Evolutionary conservation across 2,888 invertebrate species (phyloP).

Genomic region (Coremacera marginata): DNA sequence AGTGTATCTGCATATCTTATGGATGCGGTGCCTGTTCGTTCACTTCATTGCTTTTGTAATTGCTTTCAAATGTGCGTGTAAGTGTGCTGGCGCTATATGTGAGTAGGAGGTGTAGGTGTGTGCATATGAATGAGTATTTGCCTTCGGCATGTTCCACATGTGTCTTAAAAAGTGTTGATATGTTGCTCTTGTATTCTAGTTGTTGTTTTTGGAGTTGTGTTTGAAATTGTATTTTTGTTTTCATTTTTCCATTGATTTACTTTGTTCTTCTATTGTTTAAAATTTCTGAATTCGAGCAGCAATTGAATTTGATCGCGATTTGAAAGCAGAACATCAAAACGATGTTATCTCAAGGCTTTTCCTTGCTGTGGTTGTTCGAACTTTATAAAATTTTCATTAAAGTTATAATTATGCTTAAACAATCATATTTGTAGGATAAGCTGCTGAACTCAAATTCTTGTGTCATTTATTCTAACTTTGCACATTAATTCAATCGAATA

Average conservation of each 20-base stretch:
- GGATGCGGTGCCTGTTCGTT: slow-evolving; percentile 24
- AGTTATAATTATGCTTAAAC: too few relatives aligned
- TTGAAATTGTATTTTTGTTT: slow-evolving; percentile 14
- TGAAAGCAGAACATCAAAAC: slow-evolving; percentile 55
- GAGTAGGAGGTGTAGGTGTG: slow-evolving; percentile 36
- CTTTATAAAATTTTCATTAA: not conserved
- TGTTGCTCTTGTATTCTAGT: slow-evolving; percentile 53
- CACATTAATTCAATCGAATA: too few relatives aligned
- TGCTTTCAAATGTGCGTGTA: slow-evolving; percentile 62
- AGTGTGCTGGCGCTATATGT: slow-evolving; percentile 44
- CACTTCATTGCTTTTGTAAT: slow-evolving; percentile 62
- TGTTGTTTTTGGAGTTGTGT: not conserved
- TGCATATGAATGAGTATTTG: slow-evolving; percentile 39
- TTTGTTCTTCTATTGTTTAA: slow-evolving; percentile 8
- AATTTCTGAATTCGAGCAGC: slow-evolving; percentile 33
- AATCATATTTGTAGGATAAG: too few relatives aligned
- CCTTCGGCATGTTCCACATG: slow-evolving; percentile 58
- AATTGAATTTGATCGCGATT: slow-evolving; percentile 37
- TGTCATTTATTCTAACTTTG: too few relatives aligned
- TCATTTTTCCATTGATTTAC: not conserved
- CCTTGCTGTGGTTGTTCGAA: not conserved
- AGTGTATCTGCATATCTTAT: slow-evolving; percentile 14
- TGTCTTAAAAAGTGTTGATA: slow-evolving; percentile 62
- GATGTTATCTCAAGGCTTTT: slow-evolving; percentile 39
- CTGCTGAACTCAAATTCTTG: too few relatives aligned